Evolutionary conservation across 2,888 invertebrate genomes (phyloP).

Genomic region (Callosobruchus maculatus): DNA sequence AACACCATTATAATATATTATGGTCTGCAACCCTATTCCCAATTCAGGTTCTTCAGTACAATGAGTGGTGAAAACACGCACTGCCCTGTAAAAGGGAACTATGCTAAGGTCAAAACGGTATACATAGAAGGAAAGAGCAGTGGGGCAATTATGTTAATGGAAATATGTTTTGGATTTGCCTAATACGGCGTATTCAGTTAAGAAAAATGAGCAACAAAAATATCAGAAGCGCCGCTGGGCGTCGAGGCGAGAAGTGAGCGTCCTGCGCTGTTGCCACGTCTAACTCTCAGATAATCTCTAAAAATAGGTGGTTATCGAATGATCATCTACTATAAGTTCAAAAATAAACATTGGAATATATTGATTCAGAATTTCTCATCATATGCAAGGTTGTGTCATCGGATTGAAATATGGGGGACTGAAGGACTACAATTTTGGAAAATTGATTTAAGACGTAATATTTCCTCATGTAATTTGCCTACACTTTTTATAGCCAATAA

Average conservation of each 20-base stretch:
- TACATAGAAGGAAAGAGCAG: background rate
- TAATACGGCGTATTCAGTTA: background rate
- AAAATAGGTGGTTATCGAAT: background rate
- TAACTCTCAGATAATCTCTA: background rate
- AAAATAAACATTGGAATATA: too few relatives aligned
- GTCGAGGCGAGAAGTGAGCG: background rate
- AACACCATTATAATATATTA: too few relatives aligned
- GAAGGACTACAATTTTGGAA: too few relatives aligned
- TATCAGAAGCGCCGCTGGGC: background rate
- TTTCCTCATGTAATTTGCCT: too few relatives aligned
- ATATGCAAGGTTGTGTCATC: too few relatives aligned
- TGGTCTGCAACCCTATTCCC: too few relatives aligned
- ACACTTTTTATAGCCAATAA: too few relatives aligned
- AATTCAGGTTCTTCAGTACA: too few relatives aligned
- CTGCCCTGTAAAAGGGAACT: background rate
- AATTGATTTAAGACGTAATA: too few relatives aligned
- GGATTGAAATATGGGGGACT: too few relatives aligned
- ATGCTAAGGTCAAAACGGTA: background rate
- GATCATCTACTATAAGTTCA: too few relatives aligned
- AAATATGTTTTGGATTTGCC: background rate
- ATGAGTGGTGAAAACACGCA: background rate
- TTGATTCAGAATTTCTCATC: too few relatives aligned
- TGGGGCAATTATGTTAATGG: background rate
- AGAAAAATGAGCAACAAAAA: background rate
- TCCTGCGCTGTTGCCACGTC: background rate